A percentile compares a stretch with the other conserved stretches of the same genome.
phyloP scores from a whole-genome alignment of 2,797 vertebrate genomes.

The Austrolebias charrua region DNA sequence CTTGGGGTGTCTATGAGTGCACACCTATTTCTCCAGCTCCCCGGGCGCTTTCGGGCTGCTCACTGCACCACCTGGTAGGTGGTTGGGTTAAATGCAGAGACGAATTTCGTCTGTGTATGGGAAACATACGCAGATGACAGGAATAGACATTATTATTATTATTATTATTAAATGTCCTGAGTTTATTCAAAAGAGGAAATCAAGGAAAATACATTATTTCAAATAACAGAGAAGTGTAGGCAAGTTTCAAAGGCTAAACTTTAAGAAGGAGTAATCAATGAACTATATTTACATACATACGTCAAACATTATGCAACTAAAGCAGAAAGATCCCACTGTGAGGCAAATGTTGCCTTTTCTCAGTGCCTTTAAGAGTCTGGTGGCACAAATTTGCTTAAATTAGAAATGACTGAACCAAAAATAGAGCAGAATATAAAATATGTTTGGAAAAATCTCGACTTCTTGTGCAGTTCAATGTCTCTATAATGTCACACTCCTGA shows the following conservation, averaged over 20 bases:
- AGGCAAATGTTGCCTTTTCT: background rate
- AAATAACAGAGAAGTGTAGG: background rate
- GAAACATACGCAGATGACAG: too few relatives aligned
- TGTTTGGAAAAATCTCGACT: too few relatives aligned
- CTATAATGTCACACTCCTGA: background rate
- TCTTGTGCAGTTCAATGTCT: background rate
- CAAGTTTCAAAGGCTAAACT: background rate
- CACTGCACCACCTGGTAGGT: too few relatives aligned
- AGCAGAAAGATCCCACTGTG: background rate
- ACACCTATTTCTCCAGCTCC: too few relatives aligned
- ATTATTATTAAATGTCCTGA: too few relatives aligned
- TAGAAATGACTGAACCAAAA: background rate
- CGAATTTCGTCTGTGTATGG: too few relatives aligned
- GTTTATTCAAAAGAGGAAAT: background rate
- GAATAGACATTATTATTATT: too few relatives aligned
- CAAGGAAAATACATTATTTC: background rate
- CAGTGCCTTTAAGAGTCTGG: background rate
- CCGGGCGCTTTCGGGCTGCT: too few relatives aligned
- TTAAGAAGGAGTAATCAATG: background rate
- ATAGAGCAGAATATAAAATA: background rate
- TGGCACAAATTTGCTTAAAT: background rate
- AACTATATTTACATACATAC: background rate
- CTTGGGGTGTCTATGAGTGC: too few relatives aligned
- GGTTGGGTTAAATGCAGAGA: too few relatives aligned
- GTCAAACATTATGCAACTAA: background rate